phyloP scores from a whole-genome alignment of 2,888 invertebrate genomes.

The Phrixothrix hirtus region DNA sequence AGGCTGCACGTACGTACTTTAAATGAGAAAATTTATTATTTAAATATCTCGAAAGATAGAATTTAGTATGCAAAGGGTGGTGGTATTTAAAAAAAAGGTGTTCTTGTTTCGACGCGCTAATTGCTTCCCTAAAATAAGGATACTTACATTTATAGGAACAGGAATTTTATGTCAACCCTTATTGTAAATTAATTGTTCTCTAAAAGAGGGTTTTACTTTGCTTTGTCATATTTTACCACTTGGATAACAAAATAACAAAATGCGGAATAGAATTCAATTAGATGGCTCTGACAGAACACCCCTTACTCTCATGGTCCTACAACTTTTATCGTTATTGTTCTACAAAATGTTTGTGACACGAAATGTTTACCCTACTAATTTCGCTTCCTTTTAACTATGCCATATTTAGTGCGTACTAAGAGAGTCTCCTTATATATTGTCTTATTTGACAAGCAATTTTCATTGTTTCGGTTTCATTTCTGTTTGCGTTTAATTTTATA shows the following conservation, averaged over 20 bases:
- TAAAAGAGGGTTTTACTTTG: slow-evolving; percentile 15
- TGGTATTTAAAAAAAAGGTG: not conserved
- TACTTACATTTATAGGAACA: slow-evolving; percentile 9
- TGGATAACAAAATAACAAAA: slow-evolving; percentile 31
- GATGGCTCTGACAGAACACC: slow-evolving; percentile 23
- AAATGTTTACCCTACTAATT: slow-evolving; percentile 27
- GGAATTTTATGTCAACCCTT: slow-evolving; percentile 13
- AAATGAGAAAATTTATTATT: slow-evolving; percentile 23
- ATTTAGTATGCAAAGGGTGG: too few relatives aligned
- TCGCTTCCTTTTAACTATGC: slow-evolving; percentile 9
- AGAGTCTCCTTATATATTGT: too few relatives aligned
- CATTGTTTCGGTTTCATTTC: too few relatives aligned
- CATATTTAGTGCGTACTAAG: slow-evolving; percentile 10
- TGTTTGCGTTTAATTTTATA: too few relatives aligned
- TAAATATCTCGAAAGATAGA: too few relatives aligned
- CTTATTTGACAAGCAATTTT: too few relatives aligned
- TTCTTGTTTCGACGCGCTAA: not conserved
- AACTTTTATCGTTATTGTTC: slow-evolving; percentile 31
- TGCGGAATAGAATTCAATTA: slow-evolving; percentile 34
- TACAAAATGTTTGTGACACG: slow-evolving; percentile 25
- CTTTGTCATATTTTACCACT: slow-evolving; percentile 22
- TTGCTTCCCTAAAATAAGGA: not conserved
- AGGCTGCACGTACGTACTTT: slow-evolving; percentile 13
- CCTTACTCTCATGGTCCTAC: slow-evolving; percentile 18
- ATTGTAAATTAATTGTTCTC: slow-evolving; percentile 18